These are phyloP conservation scores for Tribolium freemani DNA, from an alignment of 2,888 invertebrate genomes.

Conservation along the genomic window DNA sequence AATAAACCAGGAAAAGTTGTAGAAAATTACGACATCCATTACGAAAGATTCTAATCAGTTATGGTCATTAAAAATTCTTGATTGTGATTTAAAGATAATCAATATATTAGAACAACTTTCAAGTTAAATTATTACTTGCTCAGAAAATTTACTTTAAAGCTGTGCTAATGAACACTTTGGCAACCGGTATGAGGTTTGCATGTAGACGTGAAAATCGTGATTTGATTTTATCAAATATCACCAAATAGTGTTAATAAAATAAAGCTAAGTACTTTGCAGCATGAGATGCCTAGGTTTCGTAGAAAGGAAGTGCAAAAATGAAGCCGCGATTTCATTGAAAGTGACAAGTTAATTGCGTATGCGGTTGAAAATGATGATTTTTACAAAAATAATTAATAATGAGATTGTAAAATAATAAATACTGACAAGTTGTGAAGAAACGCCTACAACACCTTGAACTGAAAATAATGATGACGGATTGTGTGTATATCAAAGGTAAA, in stretches of 20 bases:
- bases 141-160: neutral
- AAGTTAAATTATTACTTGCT: neutral
- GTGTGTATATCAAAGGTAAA: constrained; percentile 22
- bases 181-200: neutral
- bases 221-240: constrained; percentile 9
- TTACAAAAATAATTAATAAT: constrained; percentile 28
- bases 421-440: constrained; percentile 11
- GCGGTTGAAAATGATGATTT: constrained; percentile 15
- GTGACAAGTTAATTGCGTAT: constrained; percentile 28
- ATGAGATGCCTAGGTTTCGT: constrained; percentile 5
- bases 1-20: neutral
- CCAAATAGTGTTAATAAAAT: constrained; percentile 10
- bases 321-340: constrained; percentile 20
- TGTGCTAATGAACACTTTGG: neutral
- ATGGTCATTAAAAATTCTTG: neutral
- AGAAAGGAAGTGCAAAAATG: constrained; percentile 16
- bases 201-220: constrained; percentile 4
- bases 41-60: neutral
- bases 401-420: constrained; percentile 36
- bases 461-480: constrained; percentile 42
- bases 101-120: neutral
- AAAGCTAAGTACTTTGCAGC: constrained; percentile 13
- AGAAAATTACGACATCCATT: neutral
- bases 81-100: neutral
- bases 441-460: constrained; percentile 39